phyloP scores from a whole-genome alignment of 1,140 invertebrate genomes.

The Leptopilina clavipes region DNA sequence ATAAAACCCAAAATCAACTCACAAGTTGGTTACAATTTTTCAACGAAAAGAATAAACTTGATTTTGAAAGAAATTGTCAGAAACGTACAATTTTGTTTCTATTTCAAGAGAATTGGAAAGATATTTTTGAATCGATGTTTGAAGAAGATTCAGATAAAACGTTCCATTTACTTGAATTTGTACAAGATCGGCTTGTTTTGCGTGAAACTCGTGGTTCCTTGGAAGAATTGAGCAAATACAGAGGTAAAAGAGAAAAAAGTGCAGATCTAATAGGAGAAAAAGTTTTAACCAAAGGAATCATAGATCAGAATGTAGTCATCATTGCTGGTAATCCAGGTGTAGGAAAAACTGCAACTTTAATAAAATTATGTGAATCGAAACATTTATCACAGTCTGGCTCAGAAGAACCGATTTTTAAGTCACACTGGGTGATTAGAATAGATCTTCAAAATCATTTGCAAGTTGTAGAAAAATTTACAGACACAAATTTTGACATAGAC shows the following conservation, averaged over 20 bases:
- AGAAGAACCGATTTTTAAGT: no score
- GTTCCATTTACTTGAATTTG: background rate
- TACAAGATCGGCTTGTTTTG: background rate
- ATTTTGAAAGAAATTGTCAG: no score
- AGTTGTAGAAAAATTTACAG: background rate
- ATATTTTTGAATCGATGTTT: background rate
- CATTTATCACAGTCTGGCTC: background rate
- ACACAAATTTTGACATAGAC: no score
- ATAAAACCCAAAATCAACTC: background rate
- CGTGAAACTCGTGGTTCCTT: background rate
- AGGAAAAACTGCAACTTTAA: background rate
- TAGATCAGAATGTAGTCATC: background rate
- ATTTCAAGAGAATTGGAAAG: background rate
- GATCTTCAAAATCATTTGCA: background rate
- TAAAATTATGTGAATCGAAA: background rate
- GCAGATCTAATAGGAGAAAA: background rate
- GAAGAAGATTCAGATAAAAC: background rate
- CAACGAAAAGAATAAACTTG: background rate
- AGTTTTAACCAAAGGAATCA: background rate
- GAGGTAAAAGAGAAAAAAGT: background rate
- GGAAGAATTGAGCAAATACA: background rate
- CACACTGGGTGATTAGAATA: slow-evolving; percentile 17
- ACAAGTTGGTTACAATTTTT: background rate
- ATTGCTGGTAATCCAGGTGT: background rate
- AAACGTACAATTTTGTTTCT: no score